Evolutionary conservation across 2,797 vertebrate species (phyloP), one percentile per base, ranked within the genome.

Genomic region (Tachyglossus aculeatus): DNA sequence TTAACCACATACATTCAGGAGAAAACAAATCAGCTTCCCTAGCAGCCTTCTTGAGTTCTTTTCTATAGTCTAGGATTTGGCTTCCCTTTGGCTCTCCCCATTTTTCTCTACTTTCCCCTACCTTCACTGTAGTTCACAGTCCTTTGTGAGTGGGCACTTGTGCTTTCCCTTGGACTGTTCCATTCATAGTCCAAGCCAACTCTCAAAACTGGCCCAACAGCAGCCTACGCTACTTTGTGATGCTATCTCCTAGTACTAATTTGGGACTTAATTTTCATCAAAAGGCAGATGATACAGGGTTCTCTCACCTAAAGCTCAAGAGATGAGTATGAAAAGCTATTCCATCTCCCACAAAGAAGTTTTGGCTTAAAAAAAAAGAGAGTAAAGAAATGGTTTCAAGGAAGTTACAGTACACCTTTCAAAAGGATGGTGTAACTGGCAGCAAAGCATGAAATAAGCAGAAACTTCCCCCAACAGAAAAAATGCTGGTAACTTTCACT

Each of bases 331-430:
- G 50, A 73, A 37, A 69, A 33, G 47, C 5, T 11, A 37, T 54
- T 38, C 64, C 21, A 31, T 8, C 33, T 25, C 65, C 62, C 61
- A 64, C 51, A 80, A 80, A 85, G 73, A 81, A 65, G 54, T 74
- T 64, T 76, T 64, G 72, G 66, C 62, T 58, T 53, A 29, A 14
- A 29, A 11, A 13, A 31, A 13, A n/a, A 21, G 15, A 3, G 34
- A 9, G n/a, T 3, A 4, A 24, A 10, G 48, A 54, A 48, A 34
- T n/a, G n/a, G 58, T 71, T 73, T 66, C 71, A 71, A 76, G 77
- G 75, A 78, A 71, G 76, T 40, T 39, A n/a, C 62, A 31, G 37
- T 66, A 83, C 71, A 64, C 65, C 71, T 70, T 78, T 68, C 37
- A 13, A 50, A 10, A 16, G 62, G 53, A 39, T 36, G n/a, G n/a